These are phyloP conservation scores for Cyprinodon diabolis DNA, from an alignment of 2,797 vertebrate species.

Conservation along the genomic window DNA sequence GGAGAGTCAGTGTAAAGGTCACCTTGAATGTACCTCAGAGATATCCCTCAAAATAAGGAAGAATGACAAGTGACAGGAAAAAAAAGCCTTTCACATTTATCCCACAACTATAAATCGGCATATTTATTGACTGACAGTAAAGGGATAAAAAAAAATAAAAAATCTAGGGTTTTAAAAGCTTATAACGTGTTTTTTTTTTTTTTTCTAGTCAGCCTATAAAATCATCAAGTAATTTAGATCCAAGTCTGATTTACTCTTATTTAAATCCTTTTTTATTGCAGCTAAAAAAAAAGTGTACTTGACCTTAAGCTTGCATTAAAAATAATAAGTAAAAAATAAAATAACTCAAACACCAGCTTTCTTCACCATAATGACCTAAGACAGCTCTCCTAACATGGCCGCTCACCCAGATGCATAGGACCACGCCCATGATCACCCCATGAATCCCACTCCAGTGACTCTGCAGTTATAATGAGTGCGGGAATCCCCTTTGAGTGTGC, in stretches of 20 bases:
- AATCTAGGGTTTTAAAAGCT: neutral
- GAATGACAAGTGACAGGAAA: neutral
- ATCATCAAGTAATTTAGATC: neutral
- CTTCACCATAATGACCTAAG: conserved; percentile 1
- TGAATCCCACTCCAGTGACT: conserved; percentile 27
- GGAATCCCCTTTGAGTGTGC: conserved; percentile 67
- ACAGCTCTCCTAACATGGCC: neutral
- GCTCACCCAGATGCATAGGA: conserved; percentile 16
- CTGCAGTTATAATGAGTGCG: conserved; percentile 26
- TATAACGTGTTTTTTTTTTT: neutral
- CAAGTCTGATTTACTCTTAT: conserved; percentile 5
- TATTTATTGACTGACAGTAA: neutral
- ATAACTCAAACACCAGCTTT: neutral
- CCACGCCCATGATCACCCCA: conserved; percentile 45
- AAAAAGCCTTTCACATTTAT: neutral
- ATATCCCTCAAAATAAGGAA: neutral
- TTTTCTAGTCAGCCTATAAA: neutral
- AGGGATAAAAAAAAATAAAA: too few species aligned
- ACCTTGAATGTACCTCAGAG: neutral
- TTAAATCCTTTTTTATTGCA: conserved; percentile 3
- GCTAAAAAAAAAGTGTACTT: conserved; percentile 15
- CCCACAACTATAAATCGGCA: neutral
- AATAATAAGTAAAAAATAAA: conserved; percentile 15
- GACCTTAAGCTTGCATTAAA: neutral
- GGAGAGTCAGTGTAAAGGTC: neutral